Evolutionary conservation across 2,888 invertebrate genomes (phyloP).

Genomic region (Drosophila subsilvestris): DNA sequence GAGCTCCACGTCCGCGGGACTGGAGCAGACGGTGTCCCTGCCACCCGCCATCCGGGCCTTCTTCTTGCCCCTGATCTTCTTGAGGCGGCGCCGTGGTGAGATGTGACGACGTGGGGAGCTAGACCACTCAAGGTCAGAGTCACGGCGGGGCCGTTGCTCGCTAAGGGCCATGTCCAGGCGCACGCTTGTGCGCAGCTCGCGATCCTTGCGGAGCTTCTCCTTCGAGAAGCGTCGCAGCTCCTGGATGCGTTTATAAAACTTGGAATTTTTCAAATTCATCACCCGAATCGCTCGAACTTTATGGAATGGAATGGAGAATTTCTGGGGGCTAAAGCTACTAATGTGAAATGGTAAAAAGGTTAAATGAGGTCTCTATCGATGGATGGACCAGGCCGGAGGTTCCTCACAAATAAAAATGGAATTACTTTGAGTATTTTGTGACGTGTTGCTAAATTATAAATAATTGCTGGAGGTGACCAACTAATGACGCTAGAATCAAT

Average conservation of each 20-base stretch:
- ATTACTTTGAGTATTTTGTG: constrained; percentile 28
- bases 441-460: constrained; percentile 41
- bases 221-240: constrained; percentile 75
- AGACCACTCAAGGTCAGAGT: constrained; percentile 49
- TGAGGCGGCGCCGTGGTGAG: constrained; percentile 21
- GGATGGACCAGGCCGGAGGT: constrained; percentile 15
- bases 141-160: constrained; percentile 34
- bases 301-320: constrained; percentile 25
- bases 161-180: constrained; percentile 56
- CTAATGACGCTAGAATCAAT: constrained; percentile 64
- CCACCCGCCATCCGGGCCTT: constrained; percentile 13
- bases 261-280: constrained; percentile 82
- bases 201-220: constrained; percentile 70
- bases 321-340: constrained; percentile 17
- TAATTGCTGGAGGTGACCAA: constrained; percentile 7
- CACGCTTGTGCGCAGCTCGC: constrained; percentile 47
- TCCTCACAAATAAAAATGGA: constrained; percentile 34
- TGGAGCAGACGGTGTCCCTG: not conserved
- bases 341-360: constrained; percentile 5
- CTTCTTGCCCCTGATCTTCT: constrained; percentile 29
- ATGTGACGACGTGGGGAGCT: not conserved
- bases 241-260: constrained; percentile 81
- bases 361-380: constrained; percentile 12
- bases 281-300: constrained; percentile 13
- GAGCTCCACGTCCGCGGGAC: not conserved